phyloP scores from a whole-genome alignment of 2,797 vertebrate species.

The Triplophysa yarkandensis region DNA sequence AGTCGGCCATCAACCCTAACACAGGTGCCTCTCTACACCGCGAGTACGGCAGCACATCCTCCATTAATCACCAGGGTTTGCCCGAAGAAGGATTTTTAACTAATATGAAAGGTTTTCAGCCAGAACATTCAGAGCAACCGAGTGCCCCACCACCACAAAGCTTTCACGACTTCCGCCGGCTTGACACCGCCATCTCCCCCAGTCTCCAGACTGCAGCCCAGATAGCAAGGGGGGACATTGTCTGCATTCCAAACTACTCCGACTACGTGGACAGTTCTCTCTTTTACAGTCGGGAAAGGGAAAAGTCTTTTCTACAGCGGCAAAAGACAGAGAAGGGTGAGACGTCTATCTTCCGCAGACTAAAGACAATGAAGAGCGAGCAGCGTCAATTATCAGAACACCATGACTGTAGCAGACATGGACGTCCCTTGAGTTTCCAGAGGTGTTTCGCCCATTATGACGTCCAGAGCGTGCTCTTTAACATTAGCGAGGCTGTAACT shows the following conservation, averaged over 20 bases:
- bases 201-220: constrained; percentile 82
- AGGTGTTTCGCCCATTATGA: constrained; percentile 86
- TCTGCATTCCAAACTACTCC: constrained; percentile 77
- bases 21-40: constrained; percentile 81
- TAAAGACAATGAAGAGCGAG: constrained; percentile 79
- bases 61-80: constrained; percentile 81
- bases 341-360: constrained; percentile 80
- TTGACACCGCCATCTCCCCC: constrained; percentile 75
- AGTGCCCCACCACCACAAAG: constrained; percentile 67
- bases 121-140: constrained; percentile 75
- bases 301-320: constrained; percentile 78
- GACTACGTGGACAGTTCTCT: constrained; percentile 81
- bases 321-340: constrained; percentile 79
- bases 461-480: constrained; percentile 85
- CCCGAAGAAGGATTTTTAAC: constrained; percentile 77
- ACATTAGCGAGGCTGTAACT: constrained; percentile 83
- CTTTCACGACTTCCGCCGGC: constrained; percentile 77
- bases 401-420: constrained; percentile 66
- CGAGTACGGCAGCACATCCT: constrained; percentile 86
- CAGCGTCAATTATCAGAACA: constrained; percentile 73
- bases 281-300: constrained; percentile 75
- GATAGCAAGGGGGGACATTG: constrained; percentile 81
- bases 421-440: constrained; percentile 79
- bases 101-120: constrained; percentile 66
- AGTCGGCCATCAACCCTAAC: constrained; percentile 83